Percentiles rank a stretch among this genome's conserved stretches.
phyloP scores from a whole-genome alignment of 2,797 vertebrate species.

The Mastacembelus armatus region DNA sequence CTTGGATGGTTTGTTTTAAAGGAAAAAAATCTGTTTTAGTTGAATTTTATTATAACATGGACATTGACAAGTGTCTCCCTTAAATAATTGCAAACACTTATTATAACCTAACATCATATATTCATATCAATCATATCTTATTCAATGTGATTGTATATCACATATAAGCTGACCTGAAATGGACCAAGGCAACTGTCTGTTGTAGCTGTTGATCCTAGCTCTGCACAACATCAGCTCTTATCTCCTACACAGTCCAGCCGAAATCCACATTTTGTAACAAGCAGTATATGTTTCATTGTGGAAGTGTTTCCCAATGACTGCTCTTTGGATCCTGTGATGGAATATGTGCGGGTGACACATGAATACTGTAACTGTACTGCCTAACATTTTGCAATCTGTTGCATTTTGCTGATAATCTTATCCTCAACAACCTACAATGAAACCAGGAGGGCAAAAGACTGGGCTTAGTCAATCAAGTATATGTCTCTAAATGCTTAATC shows the following conservation, averaged over 20 bases:
- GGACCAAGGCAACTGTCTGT: not conserved
- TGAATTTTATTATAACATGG: too few species aligned
- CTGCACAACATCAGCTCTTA: conserved; percentile 10
- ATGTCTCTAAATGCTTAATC: not conserved
- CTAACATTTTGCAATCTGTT: conserved; percentile 3
- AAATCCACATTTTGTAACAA: conserved; percentile 36
- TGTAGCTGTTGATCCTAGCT: conserved; percentile 26
- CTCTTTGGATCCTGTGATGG: conserved; percentile 23
- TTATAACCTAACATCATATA: too few species aligned
- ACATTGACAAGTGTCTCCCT: too few species aligned
- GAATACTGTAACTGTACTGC: too few species aligned
- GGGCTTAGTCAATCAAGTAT: not conserved
- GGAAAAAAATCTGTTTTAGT: too few species aligned
- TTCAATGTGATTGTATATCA: too few species aligned
- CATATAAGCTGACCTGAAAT: conserved; percentile 17
- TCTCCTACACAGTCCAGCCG: not conserved
- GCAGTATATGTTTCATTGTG: not conserved
- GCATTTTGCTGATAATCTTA: not conserved
- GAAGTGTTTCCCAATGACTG: conserved; percentile 2
- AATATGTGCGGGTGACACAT: not conserved
- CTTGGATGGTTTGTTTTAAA: too few species aligned
- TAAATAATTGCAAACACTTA: too few species aligned
- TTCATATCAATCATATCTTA: too few species aligned
- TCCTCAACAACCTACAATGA: not conserved
- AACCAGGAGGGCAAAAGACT: not conserved